phyloP scores from a whole-genome alignment of 2,113 vertebrate species.

The Gavia stellata region DNA sequence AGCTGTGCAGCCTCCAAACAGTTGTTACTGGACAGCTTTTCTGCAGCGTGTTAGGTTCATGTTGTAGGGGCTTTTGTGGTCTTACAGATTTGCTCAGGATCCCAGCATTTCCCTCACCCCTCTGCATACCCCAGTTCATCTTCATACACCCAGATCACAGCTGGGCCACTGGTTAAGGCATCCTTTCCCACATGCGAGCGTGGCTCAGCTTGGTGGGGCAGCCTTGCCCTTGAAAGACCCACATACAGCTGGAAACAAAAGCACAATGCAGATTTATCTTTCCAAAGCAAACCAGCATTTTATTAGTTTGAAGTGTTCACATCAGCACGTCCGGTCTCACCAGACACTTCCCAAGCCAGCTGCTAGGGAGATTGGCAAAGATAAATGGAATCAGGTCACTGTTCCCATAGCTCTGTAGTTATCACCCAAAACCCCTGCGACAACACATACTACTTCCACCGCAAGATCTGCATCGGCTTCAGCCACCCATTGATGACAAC shows the following conservation, averaged over 20 bases:
- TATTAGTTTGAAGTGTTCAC: neutral
- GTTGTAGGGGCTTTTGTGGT: neutral
- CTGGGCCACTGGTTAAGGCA: neutral
- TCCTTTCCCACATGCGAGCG: no score
- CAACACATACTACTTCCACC: neutral
- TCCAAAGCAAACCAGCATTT: neutral
- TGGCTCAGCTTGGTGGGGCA: neutral
- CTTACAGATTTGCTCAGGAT: neutral
- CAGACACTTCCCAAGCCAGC: neutral
- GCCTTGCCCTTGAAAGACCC: neutral
- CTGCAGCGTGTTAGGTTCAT: accelerated
- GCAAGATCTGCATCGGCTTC: neutral
- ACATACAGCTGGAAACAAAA: neutral
- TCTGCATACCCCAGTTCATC: neutral
- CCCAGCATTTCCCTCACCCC: neutral
- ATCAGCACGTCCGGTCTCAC: neutral
- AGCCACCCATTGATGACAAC: neutral
- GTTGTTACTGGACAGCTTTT: neutral
- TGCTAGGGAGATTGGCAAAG: neutral
- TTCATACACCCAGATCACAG: no score
- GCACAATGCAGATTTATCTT: neutral
- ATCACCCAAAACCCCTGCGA: neutral
- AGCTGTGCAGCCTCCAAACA: neutral
- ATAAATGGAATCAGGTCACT: neutral
- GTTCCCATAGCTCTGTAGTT: neutral